Evolutionary conservation across 2,888 invertebrate genomes (phyloP), one percentile per base, ranked within the genome.

Genomic region (Lepidonotus clava): DNA sequence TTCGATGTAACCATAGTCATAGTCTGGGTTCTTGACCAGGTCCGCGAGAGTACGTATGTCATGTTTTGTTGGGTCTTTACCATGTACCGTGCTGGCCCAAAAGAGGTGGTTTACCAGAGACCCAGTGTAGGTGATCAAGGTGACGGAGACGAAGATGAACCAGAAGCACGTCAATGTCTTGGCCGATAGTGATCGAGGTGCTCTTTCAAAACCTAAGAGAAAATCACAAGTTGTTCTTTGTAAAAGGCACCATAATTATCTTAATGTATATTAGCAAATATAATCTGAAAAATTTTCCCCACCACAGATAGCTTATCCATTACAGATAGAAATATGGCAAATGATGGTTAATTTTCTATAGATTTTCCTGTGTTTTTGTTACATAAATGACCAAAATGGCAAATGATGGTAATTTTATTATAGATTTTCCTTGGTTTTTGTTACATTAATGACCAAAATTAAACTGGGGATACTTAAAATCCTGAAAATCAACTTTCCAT

Each of bases 41-140:
- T 89, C 86, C 11, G 18, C 41, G 11, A 89, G 53, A 46, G 56
- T 51, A 34, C 53, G 21, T n/a, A n/a, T n/a, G n/a, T n/a, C n/a
- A n/a, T n/a, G n/a, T n/a, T n/a, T n/a, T n/a, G n/a, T n/a, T n/a
- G n/a, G n/a, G n/a, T n/a, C n/a, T 18, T 41, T 51, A 21, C 87
- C 80, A 41, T 89, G 88, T 11, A 88, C 86, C 34, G 85, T 88
- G 76, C 86, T 88, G 61, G 88, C 87, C 89, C 89, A 89, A 85
- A 88, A 89, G 5, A 89, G 88, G 28, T 86, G 85, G 67, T 88
- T 89, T 36, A 89, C 71, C 18, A 89, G 61, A 6, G 86, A 67
- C 14, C 87, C 89, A 1, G 87, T 89, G 86, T 88, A 89, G 4
- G 89, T 89, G 24, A 89, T 88, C 38, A 89, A 51, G 53, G 88